These are phyloP conservation scores for Arrhopalites spinosus DNA, from an alignment of 2,888 invertebrate species.

Conservation along the genomic window DNA sequence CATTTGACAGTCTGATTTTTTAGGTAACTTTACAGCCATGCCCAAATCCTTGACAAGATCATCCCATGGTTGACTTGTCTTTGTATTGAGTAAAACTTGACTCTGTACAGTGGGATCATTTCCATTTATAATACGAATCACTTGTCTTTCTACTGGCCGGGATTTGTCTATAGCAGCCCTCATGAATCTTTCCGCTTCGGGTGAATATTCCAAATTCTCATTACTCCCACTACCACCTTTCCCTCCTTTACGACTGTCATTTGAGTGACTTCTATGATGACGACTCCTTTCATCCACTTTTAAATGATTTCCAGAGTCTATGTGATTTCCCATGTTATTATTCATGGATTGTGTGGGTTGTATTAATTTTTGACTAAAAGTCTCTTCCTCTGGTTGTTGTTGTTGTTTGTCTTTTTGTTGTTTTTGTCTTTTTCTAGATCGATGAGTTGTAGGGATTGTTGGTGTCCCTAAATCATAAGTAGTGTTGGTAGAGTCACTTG, in stretches of 20 bases:
- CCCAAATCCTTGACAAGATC: conserved; percentile 92
- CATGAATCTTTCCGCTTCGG: conserved; percentile 37
- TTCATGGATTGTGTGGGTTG: background rate
- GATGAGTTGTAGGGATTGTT: background rate
- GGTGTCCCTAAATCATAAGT: background rate
- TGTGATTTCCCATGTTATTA: background rate
- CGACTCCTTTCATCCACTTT: conserved; percentile 60
- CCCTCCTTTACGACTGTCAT: too few species aligned
- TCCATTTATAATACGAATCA: conserved; percentile 92
- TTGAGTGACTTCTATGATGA: background rate
- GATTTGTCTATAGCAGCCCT: conserved; percentile 64
- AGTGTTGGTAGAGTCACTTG: conserved; percentile 33
- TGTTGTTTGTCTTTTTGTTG: background rate
- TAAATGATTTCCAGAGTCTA: conserved; percentile 32
- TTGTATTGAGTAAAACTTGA: conserved; percentile 85
- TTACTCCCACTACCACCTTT: background rate
- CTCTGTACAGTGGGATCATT: conserved; percentile 90
- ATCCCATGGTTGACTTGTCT: conserved; percentile 91
- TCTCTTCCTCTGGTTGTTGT: background rate
- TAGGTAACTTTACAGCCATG: conserved; percentile 71
- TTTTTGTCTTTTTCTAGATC: conserved; percentile 13
- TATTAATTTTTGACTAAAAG: background rate
- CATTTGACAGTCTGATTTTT: conserved; percentile 86
- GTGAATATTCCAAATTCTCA: conserved; percentile 15
- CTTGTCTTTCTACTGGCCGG: conserved; percentile 72